Evolutionary conservation across 2,113 vertebrate species (phyloP), one percentile per base, ranked within the genome.

Genomic region (Rhinogobius similis): DNA sequence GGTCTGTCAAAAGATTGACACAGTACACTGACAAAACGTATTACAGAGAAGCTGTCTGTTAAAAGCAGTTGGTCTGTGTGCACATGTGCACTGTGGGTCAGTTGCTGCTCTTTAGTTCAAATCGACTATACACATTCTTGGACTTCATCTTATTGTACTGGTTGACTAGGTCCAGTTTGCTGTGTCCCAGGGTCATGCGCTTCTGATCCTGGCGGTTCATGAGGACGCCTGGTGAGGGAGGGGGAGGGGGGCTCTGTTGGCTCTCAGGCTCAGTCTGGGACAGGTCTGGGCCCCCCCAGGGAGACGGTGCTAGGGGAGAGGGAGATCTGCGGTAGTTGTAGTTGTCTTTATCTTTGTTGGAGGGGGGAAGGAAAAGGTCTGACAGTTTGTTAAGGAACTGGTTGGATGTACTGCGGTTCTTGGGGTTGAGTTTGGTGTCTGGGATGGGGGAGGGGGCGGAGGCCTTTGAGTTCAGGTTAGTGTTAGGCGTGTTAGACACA

Each of bases 151-250:
- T 95, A 92, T 97, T 98, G 92, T 95, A 96, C 53, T 98, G 95
- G 82, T 95, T 98, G 76, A 99, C 95, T 77, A 99, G 92, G 87
- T 98, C 97, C 83, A 99, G 90, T 77, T 98, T 98, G 87, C 97
- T 99, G 86, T 99, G 97, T 27, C 97, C 97, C 12, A 98, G 86
- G 3, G 97, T 99, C 95, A 97, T 84, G 38, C 95, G 91, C 29
- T 98, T 97, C 80, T 94, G 75, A 62, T 93, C 93, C 18, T 88
- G 78, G 1, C 91, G 82, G 55, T 0, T 88, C 10, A 92, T 79
- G 41, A 70, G 0, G 3, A 20, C 48, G 0, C 32, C 73, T 0
- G 90, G 67, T 1, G 88, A 75, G 0, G 36, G 85, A 0, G 89
- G 92, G 0, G 89, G 87, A 5, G 92, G 92, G 0, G 86, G 90